Evolutionary conservation across 2,797 vertebrate genomes (phyloP).

Genomic region (Hydrophis major): DNA sequence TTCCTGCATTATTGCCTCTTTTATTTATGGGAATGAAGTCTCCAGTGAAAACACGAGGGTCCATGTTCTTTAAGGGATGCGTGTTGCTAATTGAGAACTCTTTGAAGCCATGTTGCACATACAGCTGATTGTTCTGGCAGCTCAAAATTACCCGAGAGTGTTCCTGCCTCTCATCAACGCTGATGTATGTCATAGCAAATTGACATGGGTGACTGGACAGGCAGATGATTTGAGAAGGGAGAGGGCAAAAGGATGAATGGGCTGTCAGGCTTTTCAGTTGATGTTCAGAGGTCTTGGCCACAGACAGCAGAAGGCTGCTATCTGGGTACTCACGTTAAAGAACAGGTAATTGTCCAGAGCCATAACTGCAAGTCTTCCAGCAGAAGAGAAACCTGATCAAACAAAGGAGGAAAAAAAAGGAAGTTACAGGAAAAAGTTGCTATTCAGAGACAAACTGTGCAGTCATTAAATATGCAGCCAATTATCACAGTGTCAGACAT

Average conservation of each 20-base stretch:
- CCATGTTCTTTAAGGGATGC: conserved; percentile 71
- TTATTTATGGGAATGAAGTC: conserved; percentile 46
- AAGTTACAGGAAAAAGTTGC: conserved; percentile 56
- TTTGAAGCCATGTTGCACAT: conserved; percentile 78
- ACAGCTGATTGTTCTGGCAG: conserved; percentile 79
- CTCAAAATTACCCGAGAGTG: conserved; percentile 67
- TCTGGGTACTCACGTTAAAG: conserved; percentile 77
- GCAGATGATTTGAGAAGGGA: conserved; percentile 68
- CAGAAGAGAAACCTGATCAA: conserved; percentile 56
- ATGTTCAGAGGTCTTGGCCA: conserved; percentile 76
- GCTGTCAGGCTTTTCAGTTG: conserved; percentile 73
- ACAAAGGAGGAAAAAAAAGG: conserved; percentile 54
- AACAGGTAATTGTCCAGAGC: conserved; percentile 75
- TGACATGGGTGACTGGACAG: conserved; percentile 70
- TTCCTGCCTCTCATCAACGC: conserved; percentile 70
- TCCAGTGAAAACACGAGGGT: conserved; percentile 52
- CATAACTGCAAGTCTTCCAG: conserved; percentile 22
- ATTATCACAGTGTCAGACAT: conserved; percentile 24
- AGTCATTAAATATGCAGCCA: conserved; percentile 46
- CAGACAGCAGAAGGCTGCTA: conserved; percentile 72
- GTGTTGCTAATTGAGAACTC: conserved; percentile 73
- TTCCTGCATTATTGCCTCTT: conserved; percentile 49
- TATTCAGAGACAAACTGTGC: conserved; percentile 47
- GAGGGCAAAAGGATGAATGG: conserved; percentile 57
- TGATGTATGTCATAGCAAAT: conserved; percentile 72